Conservation (phyloP, 2,797 vertebrate species). For the Mormyrus proboscirostris region DNA sequence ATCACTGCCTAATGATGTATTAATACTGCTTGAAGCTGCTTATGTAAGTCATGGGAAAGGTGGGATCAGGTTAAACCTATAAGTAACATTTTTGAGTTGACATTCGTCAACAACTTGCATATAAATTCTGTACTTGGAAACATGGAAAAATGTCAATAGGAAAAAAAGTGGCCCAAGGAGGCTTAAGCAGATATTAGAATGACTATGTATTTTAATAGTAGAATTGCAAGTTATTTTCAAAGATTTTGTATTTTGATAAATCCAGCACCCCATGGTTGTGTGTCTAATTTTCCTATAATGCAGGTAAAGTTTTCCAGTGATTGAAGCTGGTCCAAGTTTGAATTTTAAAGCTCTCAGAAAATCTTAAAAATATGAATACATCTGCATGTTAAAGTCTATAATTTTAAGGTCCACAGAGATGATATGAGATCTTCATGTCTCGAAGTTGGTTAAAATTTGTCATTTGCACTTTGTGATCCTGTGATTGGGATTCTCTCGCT, state of each 20-base stretch:
- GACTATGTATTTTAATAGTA: background rate
- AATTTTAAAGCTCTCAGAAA: background rate
- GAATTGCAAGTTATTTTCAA: background rate
- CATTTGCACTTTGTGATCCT: background rate
- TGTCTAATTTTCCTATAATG: background rate
- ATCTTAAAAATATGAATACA: background rate
- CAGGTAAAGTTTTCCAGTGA: background rate
- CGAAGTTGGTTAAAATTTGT: background rate
- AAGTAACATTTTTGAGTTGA: background rate
- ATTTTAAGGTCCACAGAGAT: background rate
- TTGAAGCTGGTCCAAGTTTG: background rate
- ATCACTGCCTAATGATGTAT: constrained; percentile 2
- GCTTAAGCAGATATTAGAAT: background rate
- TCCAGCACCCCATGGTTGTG: background rate
- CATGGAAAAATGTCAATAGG: background rate
- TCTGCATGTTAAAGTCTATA: background rate
- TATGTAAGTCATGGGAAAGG: background rate
- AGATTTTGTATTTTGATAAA: background rate
- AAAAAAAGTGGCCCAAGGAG: background rate
- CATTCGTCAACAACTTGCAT: background rate
- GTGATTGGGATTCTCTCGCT: background rate
- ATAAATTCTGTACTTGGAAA: background rate
- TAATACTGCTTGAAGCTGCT: background rate
- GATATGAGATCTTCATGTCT: background rate
- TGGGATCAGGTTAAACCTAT: background rate